These are phyloP conservation scores for Larimichthys crocea DNA, from an alignment of 2,113 vertebrate genomes.

Conservation along the genomic window DNA sequence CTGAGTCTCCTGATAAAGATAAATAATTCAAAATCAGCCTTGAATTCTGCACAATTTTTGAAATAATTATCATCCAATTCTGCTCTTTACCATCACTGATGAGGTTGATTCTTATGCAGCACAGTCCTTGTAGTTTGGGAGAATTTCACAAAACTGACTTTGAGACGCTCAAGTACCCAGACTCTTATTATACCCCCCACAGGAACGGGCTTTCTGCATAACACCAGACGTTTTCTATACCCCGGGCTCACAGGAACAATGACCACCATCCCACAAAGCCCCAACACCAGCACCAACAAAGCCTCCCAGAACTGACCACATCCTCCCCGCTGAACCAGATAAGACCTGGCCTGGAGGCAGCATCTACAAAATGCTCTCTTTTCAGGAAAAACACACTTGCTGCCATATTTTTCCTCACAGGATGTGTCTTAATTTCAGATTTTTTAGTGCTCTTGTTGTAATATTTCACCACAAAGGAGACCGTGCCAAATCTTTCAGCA, in stretches of 20 bases:
- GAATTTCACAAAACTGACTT: constrained; percentile 52
- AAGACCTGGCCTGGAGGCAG: constrained; percentile 73
- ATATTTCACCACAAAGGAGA: constrained; percentile 65
- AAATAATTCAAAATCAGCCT: constrained; percentile 7
- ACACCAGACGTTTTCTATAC: constrained; percentile 52
- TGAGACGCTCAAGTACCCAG: constrained; percentile 22
- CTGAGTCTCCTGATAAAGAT: constrained; percentile 67
- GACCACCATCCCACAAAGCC: constrained; percentile 73
- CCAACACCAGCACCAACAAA: constrained; percentile 67
- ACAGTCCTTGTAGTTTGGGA: constrained; percentile 36
- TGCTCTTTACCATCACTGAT: constrained; percentile 68
- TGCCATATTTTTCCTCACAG: constrained; percentile 78
- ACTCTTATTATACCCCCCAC: constrained; percentile 71
- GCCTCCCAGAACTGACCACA: constrained; percentile 82
- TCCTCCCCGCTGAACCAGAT: constrained; percentile 83
- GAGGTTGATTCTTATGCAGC: constrained; percentile 14
- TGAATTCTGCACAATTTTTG: not conserved
- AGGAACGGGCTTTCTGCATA: constrained; percentile 49
- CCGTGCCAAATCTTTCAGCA: constrained; percentile 39
- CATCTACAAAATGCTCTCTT: constrained; percentile 41
- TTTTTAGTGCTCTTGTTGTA: constrained; percentile 44
- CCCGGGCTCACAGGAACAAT: constrained; percentile 73
- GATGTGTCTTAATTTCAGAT: constrained; percentile 71
- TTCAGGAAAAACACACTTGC: constrained; percentile 78
- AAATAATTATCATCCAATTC: not conserved